Conservation (phyloP, 2,113 vertebrate genomes). For the Acinonyx jubatus region DNA sequence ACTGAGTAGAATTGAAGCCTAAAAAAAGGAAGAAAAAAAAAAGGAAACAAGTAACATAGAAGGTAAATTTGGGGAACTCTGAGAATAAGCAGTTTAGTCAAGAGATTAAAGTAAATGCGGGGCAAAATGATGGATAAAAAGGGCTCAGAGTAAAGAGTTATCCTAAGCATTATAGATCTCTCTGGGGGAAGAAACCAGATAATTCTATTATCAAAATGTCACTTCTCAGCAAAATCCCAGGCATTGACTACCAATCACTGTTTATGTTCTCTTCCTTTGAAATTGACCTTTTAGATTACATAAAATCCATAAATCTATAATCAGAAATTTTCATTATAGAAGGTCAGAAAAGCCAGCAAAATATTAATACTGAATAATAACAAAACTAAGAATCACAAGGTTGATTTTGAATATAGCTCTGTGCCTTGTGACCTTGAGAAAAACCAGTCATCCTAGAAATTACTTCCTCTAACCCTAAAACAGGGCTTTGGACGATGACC, state of each 20-base stretch:
- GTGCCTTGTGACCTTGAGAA: not conserved
- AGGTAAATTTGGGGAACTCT: not conserved
- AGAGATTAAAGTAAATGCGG: fast-evolving
- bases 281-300: not conserved
- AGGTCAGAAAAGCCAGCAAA: not conserved
- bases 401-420: not conserved
- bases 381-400: not conserved
- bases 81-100: not conserved
- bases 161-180: not conserved
- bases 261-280: not conserved
- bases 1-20: not conserved
- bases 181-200: not conserved
- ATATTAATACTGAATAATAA: not conserved
- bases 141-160: not conserved
- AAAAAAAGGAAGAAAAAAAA: not conserved
- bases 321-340: not conserved
- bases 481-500: not conserved
- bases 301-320: not conserved
- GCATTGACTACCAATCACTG: not conserved
- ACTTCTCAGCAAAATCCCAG: not conserved
- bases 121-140: not conserved
- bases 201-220: not conserved
- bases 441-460: not conserved
- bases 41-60: not conserved
- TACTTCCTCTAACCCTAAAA: not conserved